These are phyloP conservation scores for Alentia gelatinosa DNA, from an alignment of 2,888 invertebrate genomes.

Conservation along the genomic window DNA sequence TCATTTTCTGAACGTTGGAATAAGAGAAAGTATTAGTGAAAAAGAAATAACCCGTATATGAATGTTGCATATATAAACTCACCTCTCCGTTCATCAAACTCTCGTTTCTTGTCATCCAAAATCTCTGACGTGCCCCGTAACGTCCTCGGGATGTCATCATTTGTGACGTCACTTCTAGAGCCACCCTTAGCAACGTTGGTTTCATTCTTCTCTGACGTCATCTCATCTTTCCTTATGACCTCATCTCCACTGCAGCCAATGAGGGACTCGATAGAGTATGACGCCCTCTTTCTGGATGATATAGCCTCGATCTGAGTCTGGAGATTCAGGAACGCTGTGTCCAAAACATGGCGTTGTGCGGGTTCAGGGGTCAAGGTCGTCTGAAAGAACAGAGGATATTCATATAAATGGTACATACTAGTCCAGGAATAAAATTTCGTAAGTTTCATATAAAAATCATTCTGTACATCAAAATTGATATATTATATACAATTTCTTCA, in stretches of 20 bases:
- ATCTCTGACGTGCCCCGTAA: not conserved
- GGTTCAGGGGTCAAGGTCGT: constrained; percentile 44
- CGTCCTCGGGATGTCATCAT: not conserved
- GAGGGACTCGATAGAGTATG: constrained; percentile 36
- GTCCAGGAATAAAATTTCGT: too few species aligned
- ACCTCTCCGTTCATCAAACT: not conserved
- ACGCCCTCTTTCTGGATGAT: not conserved
- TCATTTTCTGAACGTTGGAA: too few species aligned
- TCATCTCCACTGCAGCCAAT: constrained; percentile 16
- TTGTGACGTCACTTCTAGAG: not conserved
- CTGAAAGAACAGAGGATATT: too few species aligned
- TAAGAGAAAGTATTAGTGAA: not conserved
- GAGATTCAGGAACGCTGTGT: not conserved
- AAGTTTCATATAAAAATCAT: too few species aligned
- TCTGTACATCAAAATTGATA: too few species aligned
- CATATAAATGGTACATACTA: too few species aligned
- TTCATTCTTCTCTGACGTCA: not conserved
- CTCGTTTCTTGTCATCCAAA: not conserved
- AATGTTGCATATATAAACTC: not conserved
- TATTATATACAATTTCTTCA: too few species aligned
- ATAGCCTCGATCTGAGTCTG: constrained; percentile 36
- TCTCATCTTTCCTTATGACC: not conserved
- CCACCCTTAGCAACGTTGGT: not conserved
- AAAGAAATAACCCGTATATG: too few species aligned
- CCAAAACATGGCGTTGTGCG: not conserved